Evolutionary conservation across 92 coral and sea anemone genomes (phyloP).

Genomic region (Scolanthus callimorphus): DNA sequence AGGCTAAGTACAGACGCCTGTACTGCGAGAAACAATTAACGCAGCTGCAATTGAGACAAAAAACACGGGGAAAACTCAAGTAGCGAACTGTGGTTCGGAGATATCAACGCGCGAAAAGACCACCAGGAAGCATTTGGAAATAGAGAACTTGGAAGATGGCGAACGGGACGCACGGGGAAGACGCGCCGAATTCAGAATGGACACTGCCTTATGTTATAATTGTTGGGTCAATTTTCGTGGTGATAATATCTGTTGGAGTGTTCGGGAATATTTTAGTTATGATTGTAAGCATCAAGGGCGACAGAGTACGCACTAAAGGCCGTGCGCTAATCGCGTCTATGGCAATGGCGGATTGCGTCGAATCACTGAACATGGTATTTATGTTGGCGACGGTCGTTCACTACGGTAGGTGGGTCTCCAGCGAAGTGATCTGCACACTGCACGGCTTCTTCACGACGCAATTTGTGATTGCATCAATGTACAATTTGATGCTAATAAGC

Average conservation of each 20-base stretch:
- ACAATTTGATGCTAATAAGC: constrained; percentile 38
- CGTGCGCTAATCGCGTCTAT: constrained; percentile 40
- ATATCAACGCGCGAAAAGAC: no score
- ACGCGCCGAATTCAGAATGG: no score
- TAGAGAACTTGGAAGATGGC: no score
- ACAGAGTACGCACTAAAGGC: constrained; percentile 41
- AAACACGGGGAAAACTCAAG: no score
- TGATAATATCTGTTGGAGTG: constrained; percentile 42
- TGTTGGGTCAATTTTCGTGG: no score
- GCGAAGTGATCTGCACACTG: constrained; percentile 25
- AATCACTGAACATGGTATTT: constrained; percentile 42
- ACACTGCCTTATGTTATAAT: no score
- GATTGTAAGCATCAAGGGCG: constrained; percentile 36
- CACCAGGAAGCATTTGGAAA: no score
- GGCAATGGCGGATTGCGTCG: constrained; percentile 45
- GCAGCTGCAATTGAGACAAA: no score
- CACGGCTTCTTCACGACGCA: constrained; percentile 38
- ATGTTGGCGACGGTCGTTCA: constrained; percentile 32
- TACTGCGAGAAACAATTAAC: no score
- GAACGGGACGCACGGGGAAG: no score
- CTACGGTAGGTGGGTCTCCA: constrained; percentile 46
- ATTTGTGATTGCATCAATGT: constrained; percentile 48
- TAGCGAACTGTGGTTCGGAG: no score
- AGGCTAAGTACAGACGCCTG: no score
- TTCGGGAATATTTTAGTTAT: constrained; percentile 50